These are phyloP conservation scores for Okapia johnstoni DNA, from an alignment of 2,113 vertebrate species.

Conservation along the genomic window DNA sequence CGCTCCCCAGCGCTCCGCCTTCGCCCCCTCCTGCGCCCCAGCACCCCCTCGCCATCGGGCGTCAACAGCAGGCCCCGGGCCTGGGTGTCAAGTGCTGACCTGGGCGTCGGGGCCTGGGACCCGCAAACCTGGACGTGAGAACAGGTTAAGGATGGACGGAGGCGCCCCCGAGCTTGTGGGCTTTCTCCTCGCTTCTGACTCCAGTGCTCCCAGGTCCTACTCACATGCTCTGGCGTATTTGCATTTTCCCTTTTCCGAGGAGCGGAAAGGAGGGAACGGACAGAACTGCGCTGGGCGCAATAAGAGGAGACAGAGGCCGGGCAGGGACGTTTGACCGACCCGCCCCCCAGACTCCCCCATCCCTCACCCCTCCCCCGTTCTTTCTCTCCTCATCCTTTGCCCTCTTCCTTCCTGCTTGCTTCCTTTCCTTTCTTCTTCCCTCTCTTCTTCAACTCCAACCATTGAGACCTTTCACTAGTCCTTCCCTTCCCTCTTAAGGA, in stretches of 20 bases:
- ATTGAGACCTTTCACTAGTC: neutral
- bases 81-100: neutral
- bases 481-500: neutral
- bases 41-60: fast-evolving
- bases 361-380: fast-evolving
- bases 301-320: neutral
- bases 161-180: fast-evolving
- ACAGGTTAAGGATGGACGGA: fast-evolving
- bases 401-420: neutral
- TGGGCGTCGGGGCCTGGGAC: neutral
- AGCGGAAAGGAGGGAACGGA: fast-evolving
- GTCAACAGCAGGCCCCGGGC: neutral
- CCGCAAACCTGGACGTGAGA: neutral
- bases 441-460: fast-evolving
- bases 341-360: fast-evolving
- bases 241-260: neutral
- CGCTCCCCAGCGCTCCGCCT: fast-evolving
- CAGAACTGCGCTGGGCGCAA: fast-evolving
- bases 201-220: neutral
- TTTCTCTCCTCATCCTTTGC: neutral
- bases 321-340: fast-evolving
- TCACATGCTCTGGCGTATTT: fast-evolving
- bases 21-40: fast-evolving
- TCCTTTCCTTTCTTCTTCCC: fast-evolving
- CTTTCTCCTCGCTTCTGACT: fast-evolving